Evolutionary conservation across 2,888 invertebrate species (phyloP), one percentile per base, ranked within the genome.

Genomic region (Eupithecia exiguata): DNA sequence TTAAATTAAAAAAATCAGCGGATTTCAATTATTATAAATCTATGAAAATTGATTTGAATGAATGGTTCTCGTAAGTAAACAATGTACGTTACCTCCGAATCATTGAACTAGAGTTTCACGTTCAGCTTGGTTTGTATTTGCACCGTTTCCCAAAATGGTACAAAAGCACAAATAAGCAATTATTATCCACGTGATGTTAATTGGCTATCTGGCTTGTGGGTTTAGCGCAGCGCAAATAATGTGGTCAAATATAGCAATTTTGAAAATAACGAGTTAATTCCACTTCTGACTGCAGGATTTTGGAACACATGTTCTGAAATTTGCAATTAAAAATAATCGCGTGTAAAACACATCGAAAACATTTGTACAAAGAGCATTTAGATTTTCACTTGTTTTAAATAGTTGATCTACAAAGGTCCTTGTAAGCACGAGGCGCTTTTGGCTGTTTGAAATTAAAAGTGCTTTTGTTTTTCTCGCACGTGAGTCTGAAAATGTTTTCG

Each of bases 141-240:
- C 49, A 53, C 58, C 40, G 12, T 35, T 72, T 69, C 35, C 35
- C 21, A 53, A 62, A 62, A 62, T 35, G 61, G 5, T 61, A 6
- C 5, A 16, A 53, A 72, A 38, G 21, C 35, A n/a, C 65, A 72
- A 69, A 69, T 69, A 38, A 53, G 14, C 72, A 69, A 65, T 72
- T 69, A 68, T 18, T 68, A 36, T 69, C 63, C n/a, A 43, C 61
- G 18, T 68, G 53, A 40, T 30, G 18, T 38, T 68, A 68, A 74
- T 68, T 68, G 68, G 40, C 40, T 30, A 74, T 74, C 68, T 40
- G 49, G 68, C 46, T 70, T 46, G 66, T 43, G 66, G 70, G 10
- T 70, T 12, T 25, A 58, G 58, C 58, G 58, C 43, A 40, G 25
- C 58, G 36, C 66, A 58, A 69, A 65, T 30, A 49, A 35, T 65